Evolutionary conservation across 2,888 invertebrate genomes (phyloP), one percentile per base, ranked within the genome.

Genomic region (Ophion ventricosus): DNA sequence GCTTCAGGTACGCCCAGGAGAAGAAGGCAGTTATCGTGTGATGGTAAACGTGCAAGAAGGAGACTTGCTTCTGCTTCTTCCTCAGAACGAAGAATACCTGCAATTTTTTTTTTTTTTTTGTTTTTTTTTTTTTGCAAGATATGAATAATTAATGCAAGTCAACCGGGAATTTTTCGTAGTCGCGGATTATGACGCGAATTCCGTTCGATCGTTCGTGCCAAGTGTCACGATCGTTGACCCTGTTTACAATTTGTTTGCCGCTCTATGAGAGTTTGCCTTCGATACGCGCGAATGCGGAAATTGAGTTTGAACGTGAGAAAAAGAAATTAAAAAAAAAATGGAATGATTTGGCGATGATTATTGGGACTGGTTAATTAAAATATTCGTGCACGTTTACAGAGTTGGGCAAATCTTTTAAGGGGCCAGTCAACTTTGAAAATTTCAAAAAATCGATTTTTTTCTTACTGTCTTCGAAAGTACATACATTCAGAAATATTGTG

Each of bases 61-160:
- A 95, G n/a, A 98, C 95, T 94, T 98, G 98, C 82, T 95, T 96
- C 87, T 96, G 95, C 91, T 97, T 97, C 93, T 98, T 98, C 79
- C 97, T 94, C 87, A 98, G 93, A 17, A 95, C 94, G 90, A 95
- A 95, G 89, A 95, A 95, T 83, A 94, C 89, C 94, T 94, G 85
- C 14, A 17, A 43, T 43, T 7, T 43, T 14, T 43, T 43, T 43
- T 43, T 43, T 14, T 43, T 43, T 14, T 14, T 14, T 40, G 10
- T 40, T 1, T 40, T 43, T 11, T 29, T n/a, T 17, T 56, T 26
- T 5, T 29, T 64, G n/a, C 10, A 70, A 56, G 73, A 64, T 54
- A 54, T 29, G 40, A 66, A 81, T 64, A 11, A 64, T 63, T 26
- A 70, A 73, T 66, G 23, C 35, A 35, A 35, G 35, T 35, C 35